Evolutionary conservation across 2,797 vertebrate genomes (phyloP).

Genomic region (Picus viridis): DNA sequence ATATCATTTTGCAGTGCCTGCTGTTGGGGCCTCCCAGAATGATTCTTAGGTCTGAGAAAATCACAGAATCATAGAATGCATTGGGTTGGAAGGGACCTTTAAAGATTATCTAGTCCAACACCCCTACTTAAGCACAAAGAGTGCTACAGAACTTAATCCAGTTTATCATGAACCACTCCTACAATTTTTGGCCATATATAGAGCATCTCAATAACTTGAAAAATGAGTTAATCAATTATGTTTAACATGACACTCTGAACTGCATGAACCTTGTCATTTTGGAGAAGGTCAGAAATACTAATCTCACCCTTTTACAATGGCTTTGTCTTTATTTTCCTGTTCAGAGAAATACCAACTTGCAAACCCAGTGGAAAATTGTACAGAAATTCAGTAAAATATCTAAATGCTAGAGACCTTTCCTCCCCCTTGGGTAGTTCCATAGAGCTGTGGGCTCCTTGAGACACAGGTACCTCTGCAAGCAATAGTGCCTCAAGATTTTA

Average conservation of each 20-base stretch:
- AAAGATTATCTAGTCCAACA: no score
- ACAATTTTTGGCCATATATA: background rate
- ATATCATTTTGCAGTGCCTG: background rate
- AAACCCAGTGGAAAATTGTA: background rate
- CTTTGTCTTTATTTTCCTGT: background rate
- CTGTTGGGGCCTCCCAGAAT: background rate
- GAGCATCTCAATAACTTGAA: background rate
- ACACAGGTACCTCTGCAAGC: background rate
- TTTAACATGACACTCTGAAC: background rate
- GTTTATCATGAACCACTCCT: background rate
- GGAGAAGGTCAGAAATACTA: background rate
- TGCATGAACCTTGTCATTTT: background rate
- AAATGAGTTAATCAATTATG: background rate
- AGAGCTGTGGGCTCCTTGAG: background rate
- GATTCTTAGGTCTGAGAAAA: background rate
- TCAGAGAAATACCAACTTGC: background rate
- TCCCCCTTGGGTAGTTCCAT: background rate
- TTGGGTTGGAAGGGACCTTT: background rate
- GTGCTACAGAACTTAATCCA: background rate
- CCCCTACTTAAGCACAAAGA: background rate
- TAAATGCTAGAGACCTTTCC: background rate
- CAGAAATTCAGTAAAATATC: background rate
- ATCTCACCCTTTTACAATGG: background rate
- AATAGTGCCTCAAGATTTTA: background rate
- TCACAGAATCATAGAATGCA: background rate